A percentile compares a stretch with the other conserved stretches of the same genome.
These are phyloP conservation scores for Lampropteryx suffumata DNA, from an alignment of 2,888 invertebrate species.

Conservation along the genomic window DNA sequence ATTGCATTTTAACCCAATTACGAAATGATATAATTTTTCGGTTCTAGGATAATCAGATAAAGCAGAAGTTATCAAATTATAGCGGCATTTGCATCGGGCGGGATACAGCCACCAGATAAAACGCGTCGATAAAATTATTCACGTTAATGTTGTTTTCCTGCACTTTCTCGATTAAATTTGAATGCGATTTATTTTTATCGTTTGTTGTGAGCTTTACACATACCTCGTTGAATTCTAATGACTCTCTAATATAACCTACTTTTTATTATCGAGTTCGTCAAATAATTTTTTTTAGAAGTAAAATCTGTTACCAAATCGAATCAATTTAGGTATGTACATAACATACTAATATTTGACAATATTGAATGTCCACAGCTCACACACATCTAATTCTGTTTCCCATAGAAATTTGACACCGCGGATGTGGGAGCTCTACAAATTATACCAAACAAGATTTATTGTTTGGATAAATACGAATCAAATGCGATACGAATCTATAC, in stretches of 20 bases:
- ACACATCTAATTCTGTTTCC: slow-evolving; percentile 57
- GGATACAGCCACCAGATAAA: slow-evolving; percentile 45
- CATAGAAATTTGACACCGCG: slow-evolving; percentile 71
- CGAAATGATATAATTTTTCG: slow-evolving; percentile 80
- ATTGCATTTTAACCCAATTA: slow-evolving; percentile 83
- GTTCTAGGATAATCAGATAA: slow-evolving; percentile 78
- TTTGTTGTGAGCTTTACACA: slow-evolving; percentile 1
- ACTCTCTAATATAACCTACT: no score
- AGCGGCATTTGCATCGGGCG: slow-evolving; percentile 64
- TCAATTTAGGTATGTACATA: slow-evolving; percentile 24
- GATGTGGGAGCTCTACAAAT: slow-evolving; percentile 42
- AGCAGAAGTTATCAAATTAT: slow-evolving; percentile 76
- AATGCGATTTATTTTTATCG: slow-evolving; percentile 11
- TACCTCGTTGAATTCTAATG: no score
- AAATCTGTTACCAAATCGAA: background rate
- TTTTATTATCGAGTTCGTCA: no score
- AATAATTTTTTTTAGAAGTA: no score
- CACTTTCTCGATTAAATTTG: slow-evolving; percentile 27
- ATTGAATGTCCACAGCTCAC: slow-evolving; percentile 13
- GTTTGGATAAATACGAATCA: slow-evolving; percentile 13
- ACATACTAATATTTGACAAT: slow-evolving; percentile 22
- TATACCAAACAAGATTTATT: slow-evolving; percentile 34
- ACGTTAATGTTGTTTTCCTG: slow-evolving; percentile 27
- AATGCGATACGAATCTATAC: slow-evolving; percentile 6
- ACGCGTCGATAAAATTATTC: slow-evolving; percentile 47